Base-by-base conservation (phyloP, 2,113 vertebrate species). In the Morone chrysops region DNA sequence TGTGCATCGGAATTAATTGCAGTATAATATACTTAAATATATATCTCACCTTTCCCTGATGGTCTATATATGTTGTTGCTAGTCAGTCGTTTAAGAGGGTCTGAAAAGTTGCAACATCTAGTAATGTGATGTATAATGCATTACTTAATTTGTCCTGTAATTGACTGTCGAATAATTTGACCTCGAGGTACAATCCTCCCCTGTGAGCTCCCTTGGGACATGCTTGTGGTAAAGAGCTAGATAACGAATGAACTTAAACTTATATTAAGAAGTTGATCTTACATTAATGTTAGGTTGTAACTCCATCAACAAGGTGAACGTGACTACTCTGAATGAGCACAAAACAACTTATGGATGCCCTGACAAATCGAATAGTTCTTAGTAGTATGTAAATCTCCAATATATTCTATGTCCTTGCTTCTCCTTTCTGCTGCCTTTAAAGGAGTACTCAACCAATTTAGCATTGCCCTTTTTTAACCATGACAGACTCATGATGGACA, bases 111-210 rank as follows among this genome's bases (percentile, higher is more conserved):
- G 31, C 31, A 31, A 31, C 2, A 31, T 31, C 31, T 31, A 31
- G 31, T 31, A 31, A 31, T 51, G 76, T 66, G 20, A 71, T 69
- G 45, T 25, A 68, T 74, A 81, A 83, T 79, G 72, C 57, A 75
- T 50, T 16, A 66, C 80, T 73, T 88, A 14, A 79, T 80, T 85
- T 67, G 61, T 63, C 38, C 51, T 63, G 63, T 87, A 79, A 88
- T 72, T 81, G 70, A 69, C n/a, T 72, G 75, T 25, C 61, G 59
- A 86, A 84, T 85, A 89, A 89, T 86, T 86, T 87, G 62, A 61
- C 68, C 54, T 72, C 12, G 45, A 76, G 76, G 59, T 70, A 60
- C 45, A 60, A 40, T 75, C 18, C 20, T 75, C 67, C 66, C 62
- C 62, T n/a, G 31, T 38, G 17, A 8, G 13, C 18, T 75, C 75